Percentiles rank a stretch among this genome's conserved stretches.
These are phyloP conservation scores for Malaclemys terrapin DNA, from an alignment of 2,113 vertebrate genomes.

Conservation along the genomic window DNA sequence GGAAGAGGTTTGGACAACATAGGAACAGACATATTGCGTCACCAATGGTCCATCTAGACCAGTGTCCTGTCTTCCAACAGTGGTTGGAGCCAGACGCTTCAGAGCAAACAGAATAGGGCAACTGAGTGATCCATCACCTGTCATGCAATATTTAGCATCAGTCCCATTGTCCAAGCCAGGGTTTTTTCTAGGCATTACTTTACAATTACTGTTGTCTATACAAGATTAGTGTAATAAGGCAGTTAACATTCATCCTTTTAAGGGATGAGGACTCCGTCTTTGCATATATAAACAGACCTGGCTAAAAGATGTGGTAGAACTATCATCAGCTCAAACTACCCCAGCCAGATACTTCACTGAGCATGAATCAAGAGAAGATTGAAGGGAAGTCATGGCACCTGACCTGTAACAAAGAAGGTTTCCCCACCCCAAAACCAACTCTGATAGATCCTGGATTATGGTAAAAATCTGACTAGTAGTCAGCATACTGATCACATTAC, in stretches of 20 bases:
- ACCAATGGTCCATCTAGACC: neutral
- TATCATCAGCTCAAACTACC: neutral
- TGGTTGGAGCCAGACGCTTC: neutral
- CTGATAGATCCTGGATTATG: neutral
- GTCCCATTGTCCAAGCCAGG: neutral
- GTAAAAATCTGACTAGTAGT: neutral
- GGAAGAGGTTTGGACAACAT: neutral
- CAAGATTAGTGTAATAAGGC: constrained; percentile 14
- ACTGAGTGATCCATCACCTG: neutral
- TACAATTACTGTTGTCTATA: neutral
- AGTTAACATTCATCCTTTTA: constrained; percentile 11
- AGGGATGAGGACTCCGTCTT: constrained; percentile 27
- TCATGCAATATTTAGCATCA: neutral
- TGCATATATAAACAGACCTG: neutral
- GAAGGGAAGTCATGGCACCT: neutral
- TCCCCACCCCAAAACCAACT: neutral
- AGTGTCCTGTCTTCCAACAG: neutral
- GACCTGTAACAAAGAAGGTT: neutral
- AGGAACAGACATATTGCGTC: neutral
- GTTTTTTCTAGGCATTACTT: neutral
- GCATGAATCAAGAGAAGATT: constrained; percentile 8
- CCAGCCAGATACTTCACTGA: constrained; percentile 21
- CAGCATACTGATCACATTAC: neutral
- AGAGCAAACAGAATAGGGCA: neutral
- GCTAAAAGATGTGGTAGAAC: neutral